Base-by-base conservation (phyloP, 2,888 invertebrate species). In the Bedellia somnulentella region DNA sequence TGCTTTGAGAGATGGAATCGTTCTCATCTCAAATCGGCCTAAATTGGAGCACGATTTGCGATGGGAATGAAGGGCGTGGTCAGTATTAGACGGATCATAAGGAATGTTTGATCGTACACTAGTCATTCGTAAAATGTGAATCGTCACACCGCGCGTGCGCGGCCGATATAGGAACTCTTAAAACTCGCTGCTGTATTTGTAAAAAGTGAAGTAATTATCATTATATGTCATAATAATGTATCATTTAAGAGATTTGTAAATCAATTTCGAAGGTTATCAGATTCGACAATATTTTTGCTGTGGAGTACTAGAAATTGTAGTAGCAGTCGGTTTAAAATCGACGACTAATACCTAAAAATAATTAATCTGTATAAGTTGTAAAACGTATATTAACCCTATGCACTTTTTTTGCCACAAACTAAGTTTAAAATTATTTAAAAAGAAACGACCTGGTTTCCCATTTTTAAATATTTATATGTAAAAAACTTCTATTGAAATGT, bases 121-220 rank as follows among this genome's bases (percentile, higher is more conserved):
- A 77, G 77, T 77, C 76, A 77, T 77, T 75, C 63, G 60, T 70
- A 66, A 71, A 75, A 64, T 71, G 68, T 73, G 67, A 67, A 70
- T 67, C 62, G 63, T 63, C 70, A 61, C 61, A 59, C 73, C 70
- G 73, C 68, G 56, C 49, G 45, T 46, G 55, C 55, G 70, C 75
- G 73, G 68, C 73, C 80, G 71, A 75, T 77, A 82, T 81, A 82
- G 83, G 82, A 83, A 83, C 82, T 83, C 82, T 82, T 75, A 82
- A 83, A 82, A 83, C 83, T 83, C 83, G 83, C 83, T 83, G 82
- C 82, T 83, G 79, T 81, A 80, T 80, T 80, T 79, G 80, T 82
- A 82, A 80, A 81, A 80, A 79, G 75, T 79, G 75, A 78, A 70
- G 56, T 75, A 70, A 70, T 71, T 62, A 63, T 68, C 66, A 63